Evolutionary conservation across 2,113 vertebrate genomes (phyloP).

Genomic region (Callaeas wilsoni): DNA sequence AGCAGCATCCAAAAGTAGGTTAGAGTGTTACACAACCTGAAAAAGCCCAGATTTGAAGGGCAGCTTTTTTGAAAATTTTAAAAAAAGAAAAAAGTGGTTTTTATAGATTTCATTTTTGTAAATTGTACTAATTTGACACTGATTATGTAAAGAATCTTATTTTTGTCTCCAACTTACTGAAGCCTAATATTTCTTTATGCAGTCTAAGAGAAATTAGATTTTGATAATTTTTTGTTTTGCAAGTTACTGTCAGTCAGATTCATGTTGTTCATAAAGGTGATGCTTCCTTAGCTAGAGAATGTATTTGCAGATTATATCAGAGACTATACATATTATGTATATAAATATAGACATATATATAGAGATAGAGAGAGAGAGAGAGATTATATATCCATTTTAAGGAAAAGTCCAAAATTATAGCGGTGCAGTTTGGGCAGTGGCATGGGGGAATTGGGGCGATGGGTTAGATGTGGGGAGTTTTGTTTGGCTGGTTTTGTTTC

Average conservation of each 20-base stretch:
- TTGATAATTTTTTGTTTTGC: neutral
- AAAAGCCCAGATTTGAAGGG: neutral
- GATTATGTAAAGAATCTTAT: neutral
- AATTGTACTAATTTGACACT: neutral
- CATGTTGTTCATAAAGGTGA: neutral
- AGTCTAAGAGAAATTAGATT: neutral
- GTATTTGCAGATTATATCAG: neutral
- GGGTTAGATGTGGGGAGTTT: neutral
- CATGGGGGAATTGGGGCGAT: neutral
- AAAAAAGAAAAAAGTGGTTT: neutral
- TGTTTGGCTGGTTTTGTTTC: neutral
- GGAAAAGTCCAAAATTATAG: neutral
- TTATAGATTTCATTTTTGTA: neutral
- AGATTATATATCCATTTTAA: neutral
- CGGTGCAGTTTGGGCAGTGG: neutral
- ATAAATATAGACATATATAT: neutral
- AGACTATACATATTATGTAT: neutral
- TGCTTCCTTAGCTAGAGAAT: neutral
- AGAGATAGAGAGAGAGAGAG: neutral
- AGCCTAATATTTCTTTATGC: neutral
- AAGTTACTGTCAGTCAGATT: neutral
- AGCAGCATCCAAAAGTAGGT: slow-evolving; percentile 23
- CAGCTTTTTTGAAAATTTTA: neutral
- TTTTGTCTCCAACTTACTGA: neutral
- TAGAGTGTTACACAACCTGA: slow-evolving; percentile 36